Conservation (phyloP, 2,113 vertebrate genomes). For the Brevimyrus niger region DNA sequence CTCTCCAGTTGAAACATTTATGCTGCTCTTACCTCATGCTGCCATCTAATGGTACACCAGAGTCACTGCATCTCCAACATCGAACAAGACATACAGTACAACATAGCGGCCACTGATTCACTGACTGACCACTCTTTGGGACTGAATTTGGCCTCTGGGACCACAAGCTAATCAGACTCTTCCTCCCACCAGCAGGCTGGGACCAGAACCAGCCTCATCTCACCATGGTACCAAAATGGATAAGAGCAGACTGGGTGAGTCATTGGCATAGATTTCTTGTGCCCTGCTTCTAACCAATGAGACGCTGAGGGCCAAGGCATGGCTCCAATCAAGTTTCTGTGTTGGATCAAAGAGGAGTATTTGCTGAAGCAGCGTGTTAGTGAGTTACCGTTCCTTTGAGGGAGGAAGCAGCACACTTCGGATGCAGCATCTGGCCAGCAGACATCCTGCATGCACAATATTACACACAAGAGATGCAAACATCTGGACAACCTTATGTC, state of each 20-base stretch:
- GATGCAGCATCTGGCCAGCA: not conserved
- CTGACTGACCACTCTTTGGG: not conserved
- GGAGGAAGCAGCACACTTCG: not conserved
- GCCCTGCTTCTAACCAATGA: not conserved
- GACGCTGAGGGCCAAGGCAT: not conserved
- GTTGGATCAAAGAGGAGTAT: not conserved
- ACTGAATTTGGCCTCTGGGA: not conserved
- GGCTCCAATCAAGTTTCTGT: not conserved
- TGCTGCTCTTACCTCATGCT: not conserved
- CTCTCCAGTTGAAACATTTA: not conserved
- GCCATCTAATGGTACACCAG: not conserved
- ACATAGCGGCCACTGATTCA: not conserved
- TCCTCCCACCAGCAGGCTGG: not conserved
- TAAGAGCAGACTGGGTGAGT: not conserved
- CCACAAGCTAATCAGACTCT: not conserved
- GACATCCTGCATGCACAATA: not conserved
- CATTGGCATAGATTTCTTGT: not conserved
- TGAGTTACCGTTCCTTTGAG: not conserved
- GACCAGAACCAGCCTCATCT: not conserved
- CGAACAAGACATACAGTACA: not conserved
- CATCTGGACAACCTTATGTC: constrained; percentile 5
- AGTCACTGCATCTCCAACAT: not conserved
- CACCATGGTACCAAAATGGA: not conserved
- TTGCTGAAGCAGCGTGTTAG: not conserved
- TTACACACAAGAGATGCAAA: not conserved